These are phyloP conservation scores for Labeo rohita DNA, from an alignment of 2,113 vertebrate genomes.

Conservation along the genomic window DNA sequence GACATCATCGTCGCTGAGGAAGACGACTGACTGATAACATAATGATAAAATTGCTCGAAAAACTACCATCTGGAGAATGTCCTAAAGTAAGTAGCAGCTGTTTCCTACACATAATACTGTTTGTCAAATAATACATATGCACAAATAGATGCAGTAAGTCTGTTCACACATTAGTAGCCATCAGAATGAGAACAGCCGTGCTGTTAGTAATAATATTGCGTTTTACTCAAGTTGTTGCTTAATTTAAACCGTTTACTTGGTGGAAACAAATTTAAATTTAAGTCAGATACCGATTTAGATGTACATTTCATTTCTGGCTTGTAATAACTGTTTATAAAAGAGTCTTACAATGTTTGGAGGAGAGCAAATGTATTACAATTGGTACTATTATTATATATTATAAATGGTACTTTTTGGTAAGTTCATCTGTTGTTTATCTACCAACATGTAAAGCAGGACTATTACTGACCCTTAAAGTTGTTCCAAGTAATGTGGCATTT, in stretches of 20 bases:
- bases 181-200: neutral
- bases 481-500: too few relatives aligned
- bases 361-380: too few relatives aligned
- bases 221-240: neutral
- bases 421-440: too few relatives aligned
- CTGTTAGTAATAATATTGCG: neutral
- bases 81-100: conserved; percentile 68
- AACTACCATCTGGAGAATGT: conserved; percentile 63
- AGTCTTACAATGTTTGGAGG: too few relatives aligned
- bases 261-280: neutral
- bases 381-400: too few relatives aligned
- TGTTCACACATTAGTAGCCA: neutral
- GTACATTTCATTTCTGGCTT: neutral
- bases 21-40: neutral
- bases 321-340: too few relatives aligned
- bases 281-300: neutral
- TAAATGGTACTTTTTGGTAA: too few relatives aligned
- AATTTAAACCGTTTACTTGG: neutral
- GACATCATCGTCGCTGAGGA: neutral
- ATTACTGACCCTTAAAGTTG: too few relatives aligned
- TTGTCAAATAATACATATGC: neutral
- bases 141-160: neutral
- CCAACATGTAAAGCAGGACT: too few relatives aligned
- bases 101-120: neutral
- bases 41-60: conserved; percentile 67